These are phyloP conservation scores for Myotis yumanensis DNA, from an alignment of 2,113 vertebrate genomes.

Conservation along the genomic window DNA sequence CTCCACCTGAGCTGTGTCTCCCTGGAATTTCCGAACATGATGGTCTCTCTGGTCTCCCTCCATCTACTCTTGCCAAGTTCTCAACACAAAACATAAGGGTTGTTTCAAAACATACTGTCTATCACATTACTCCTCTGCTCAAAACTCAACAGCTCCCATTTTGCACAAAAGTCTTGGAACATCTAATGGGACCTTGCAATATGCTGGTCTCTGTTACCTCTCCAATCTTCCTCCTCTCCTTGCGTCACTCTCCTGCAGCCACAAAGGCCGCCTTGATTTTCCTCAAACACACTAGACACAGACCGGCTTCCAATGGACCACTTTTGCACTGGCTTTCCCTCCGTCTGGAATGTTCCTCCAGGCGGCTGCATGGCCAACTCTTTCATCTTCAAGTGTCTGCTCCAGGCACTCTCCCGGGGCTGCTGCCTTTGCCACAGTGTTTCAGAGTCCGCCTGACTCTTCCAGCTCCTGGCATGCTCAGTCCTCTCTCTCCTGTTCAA, in stretches of 20 bases:
- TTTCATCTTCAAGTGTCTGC: background rate
- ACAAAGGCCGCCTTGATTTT: background rate
- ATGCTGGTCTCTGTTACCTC: background rate
- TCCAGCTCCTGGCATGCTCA: background rate
- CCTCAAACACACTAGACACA: background rate
- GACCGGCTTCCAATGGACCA: background rate
- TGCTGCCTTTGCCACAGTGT: background rate
- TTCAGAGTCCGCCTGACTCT: background rate
- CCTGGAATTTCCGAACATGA: background rate
- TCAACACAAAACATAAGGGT: background rate
- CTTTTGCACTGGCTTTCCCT: background rate
- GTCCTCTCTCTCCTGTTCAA: background rate
- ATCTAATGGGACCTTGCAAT: background rate
- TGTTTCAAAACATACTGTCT: background rate
- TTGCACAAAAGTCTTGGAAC: background rate
- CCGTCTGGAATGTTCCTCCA: background rate
- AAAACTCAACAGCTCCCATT: background rate
- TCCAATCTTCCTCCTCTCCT: background rate
- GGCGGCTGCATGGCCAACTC: background rate
- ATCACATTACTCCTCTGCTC: background rate
- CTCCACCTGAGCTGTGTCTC: background rate
- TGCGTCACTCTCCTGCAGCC: background rate
- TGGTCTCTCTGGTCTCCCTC: background rate
- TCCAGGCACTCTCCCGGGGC: background rate
- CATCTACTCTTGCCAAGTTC: background rate